Base-by-base conservation (phyloP, 2,888 invertebrate species). In the Scaptomyza reducta region DNA sequence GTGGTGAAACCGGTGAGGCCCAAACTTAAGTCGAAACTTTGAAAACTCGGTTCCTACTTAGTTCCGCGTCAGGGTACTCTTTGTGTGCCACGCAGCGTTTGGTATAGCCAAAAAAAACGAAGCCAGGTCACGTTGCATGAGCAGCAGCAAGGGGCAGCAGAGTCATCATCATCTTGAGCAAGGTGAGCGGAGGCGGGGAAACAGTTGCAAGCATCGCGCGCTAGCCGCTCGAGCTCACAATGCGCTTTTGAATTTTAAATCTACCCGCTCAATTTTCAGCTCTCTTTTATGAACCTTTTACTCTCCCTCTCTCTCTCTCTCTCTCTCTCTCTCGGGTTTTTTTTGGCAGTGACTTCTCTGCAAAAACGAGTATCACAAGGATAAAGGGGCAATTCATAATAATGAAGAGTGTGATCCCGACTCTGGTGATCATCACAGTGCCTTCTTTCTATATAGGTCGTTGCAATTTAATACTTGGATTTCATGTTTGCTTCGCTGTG, bases 381-480 rank as follows among this genome's bases (percentile, higher is more conserved):
- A 62, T 56, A 27, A 41, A 35, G 57, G 41, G 42, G 45, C 14
- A 47, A 41, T 42, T 55, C 41, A 33, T 38, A 53, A 42, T 59
- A 45, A 40, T 54, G 53, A 47, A 67, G 67, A 46, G 55, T 22
- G 25, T 22, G 25, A 31, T 40, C 16, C 29, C 41, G 27, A 51
- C 44, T 50, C 14, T 45, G 40, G 11, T 16, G 40, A 29, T 66
- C 46, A 63, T 73, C 65, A 38, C 22, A 57, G 44, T 51, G 58
- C 49, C 64, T 54, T 65, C 67, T 51, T 83, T 87, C 85, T 89
- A 90, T 90, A 87, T 91, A 91, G 90, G 91, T 91, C 91, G 91
- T 68, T 90, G 91, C 90, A 91, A 89, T 87, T 88, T 89, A 90
- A 89, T 89, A 89, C 89, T 76, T 62, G 77, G 65, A 73, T 74